Base-by-base conservation (phyloP, 1,140 invertebrate species). In the Hylaeus volcanicus region DNA sequence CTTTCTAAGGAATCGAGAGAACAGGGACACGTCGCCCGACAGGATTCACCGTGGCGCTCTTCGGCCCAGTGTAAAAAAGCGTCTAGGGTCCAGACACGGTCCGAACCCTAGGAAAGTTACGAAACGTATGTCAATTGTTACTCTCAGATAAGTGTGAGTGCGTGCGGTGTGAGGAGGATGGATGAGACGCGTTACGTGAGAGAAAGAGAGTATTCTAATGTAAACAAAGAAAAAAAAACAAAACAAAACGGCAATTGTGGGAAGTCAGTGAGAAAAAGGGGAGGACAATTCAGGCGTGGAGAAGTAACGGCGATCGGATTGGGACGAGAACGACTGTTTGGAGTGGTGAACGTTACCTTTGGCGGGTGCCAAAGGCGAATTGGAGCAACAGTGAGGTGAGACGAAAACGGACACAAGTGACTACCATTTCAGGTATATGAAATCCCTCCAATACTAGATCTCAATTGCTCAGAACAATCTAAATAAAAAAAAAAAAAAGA, bases 101-200 rank as follows among this genome's bases (percentile, higher is more conserved):
- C 86, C 80, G 89, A 74, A 82, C 84, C 85, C 84, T 91, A 91
- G 90, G 89, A 92, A 91, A 91, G 90, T 92, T 91, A 91, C 76
- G 89, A 92, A 91, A 92, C 90, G 89, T 83, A 91, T 92, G 90
- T 92, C 91, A 92, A 92, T 92, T 91, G 88, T 88, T 90, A 89
- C 84, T 87, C 87, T 91, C 87, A 89, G 86, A 89, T 91, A 89
- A 89, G 86, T 89, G 73, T 87, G 87, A 84, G 74, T 88, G 86
- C 61, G 72, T 87, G 74, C 71, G 70, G 68, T 82, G 88, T 79
- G 80, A 71, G 74, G 65, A 69, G 84, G 64, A 65, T 75, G 73
- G 65, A 39, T 64, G 73, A 68, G 48, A 68, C 65, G 78, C 45
- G 66, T n/a, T 48, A 63, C 39, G 43, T 64, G 48, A 74, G 66